Percentiles rank a stretch among this genome's conserved stretches.
These are phyloP conservation scores for Salticus scenicus DNA, from an alignment of 2,888 invertebrate species.

Conservation along the genomic window DNA sequence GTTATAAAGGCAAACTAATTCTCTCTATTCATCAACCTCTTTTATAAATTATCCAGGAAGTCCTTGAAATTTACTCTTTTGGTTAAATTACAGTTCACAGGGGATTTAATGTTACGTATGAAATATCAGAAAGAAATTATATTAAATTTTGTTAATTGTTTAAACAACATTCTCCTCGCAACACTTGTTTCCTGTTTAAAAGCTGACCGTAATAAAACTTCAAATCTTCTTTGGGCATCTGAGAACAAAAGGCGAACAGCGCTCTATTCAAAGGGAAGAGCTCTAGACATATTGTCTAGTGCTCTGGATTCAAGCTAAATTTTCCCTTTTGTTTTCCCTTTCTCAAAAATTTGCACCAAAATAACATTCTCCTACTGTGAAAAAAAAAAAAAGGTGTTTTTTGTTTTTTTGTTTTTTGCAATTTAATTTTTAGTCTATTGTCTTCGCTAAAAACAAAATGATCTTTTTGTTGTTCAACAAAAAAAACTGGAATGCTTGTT, in stretches of 20 bases:
- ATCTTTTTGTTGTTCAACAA: background rate
- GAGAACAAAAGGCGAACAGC: background rate
- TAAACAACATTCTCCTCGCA: background rate
- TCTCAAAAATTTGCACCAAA: background rate
- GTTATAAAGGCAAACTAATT: too few relatives aligned
- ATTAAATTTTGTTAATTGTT: slow-evolving; percentile 9
- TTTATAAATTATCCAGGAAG: background rate
- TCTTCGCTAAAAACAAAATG: background rate
- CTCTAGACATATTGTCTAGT: slow-evolving; percentile 16
- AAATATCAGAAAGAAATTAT: background rate
- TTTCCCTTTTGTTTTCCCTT: background rate
- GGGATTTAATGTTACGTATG: background rate
- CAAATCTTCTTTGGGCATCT: background rate
- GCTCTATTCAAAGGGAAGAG: background rate
- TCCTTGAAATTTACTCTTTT: background rate
- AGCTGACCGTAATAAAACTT: slow-evolving; percentile 6
- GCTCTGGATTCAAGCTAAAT: background rate
- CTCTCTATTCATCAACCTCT: too few relatives aligned
- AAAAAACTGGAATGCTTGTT: background rate
- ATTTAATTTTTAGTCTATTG: slow-evolving; percentile 7
- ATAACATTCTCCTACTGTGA: background rate
- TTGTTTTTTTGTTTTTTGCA: too few relatives aligned
- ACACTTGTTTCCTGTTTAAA: slow-evolving; percentile 5
- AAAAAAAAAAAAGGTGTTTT: background rate
- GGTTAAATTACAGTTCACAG: background rate